A percentile compares a stretch with the other conserved stretches of the same genome.
Evolutionary conservation across 2,797 vertebrate species (phyloP).

Genomic region (Hippopotamyrus pictus): DNA sequence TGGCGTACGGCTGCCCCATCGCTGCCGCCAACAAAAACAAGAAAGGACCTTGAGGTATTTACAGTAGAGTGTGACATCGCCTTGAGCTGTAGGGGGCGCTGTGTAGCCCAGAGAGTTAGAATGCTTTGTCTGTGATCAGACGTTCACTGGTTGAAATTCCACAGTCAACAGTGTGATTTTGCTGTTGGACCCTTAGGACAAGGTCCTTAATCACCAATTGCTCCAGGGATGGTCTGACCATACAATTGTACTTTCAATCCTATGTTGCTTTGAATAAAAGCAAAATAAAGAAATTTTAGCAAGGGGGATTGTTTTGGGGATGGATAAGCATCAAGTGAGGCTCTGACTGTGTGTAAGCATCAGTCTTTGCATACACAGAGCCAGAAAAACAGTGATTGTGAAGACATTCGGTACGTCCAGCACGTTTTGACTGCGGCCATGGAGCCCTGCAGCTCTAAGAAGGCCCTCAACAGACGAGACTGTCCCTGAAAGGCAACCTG

Average conservation of each 20-base stretch:
- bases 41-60: neutral
- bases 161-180: neutral
- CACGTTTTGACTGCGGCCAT: neutral
- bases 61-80: neutral
- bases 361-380: neutral
- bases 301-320: neutral
- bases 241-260: neutral
- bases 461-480: neutral
- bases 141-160: neutral
- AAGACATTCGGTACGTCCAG: neutral
- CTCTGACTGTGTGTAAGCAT: neutral
- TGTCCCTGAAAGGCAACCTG: neutral
- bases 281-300: neutral
- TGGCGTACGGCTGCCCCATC: neutral
- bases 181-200: neutral
- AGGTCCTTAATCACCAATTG: neutral
- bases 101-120: neutral
- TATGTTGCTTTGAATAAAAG: neutral
- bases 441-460: neutral
- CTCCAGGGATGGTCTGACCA: neutral
- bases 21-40: neutral
- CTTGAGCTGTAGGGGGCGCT: neutral
- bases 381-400: neutral
- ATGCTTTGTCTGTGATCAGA: neutral
- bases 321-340: neutral